Percentiles rank a stretch among this genome's conserved stretches.
Evolutionary conservation across 2,797 vertebrate species (phyloP).

Genomic region (Macropodus opercularis): DNA sequence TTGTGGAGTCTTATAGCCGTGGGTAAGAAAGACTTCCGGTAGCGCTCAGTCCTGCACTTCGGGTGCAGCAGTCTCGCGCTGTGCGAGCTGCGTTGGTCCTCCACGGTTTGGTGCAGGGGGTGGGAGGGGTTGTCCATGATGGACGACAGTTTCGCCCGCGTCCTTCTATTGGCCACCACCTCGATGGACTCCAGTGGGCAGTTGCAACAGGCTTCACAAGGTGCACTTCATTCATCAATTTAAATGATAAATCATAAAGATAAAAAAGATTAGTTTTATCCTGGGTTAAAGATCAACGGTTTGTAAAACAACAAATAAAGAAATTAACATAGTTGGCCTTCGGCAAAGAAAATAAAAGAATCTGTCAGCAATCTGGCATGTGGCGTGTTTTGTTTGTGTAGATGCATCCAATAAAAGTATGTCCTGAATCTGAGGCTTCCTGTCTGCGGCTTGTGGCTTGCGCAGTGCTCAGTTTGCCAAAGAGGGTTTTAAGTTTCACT

Average conservation of each 20-base stretch:
- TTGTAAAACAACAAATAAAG: constrained; percentile 26
- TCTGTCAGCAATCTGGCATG: constrained; percentile 51
- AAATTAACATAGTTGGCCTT: constrained; percentile 16
- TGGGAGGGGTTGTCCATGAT: no score
- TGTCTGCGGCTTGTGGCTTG: constrained; percentile 59
- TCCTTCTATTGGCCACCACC: no score
- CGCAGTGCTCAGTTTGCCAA: constrained; percentile 52
- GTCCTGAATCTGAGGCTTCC: constrained; percentile 52
- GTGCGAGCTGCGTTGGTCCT: no score
- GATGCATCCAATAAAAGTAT: constrained; percentile 58
- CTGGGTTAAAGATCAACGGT: constrained; percentile 2
- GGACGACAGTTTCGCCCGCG: no score
- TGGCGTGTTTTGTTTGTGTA: constrained; percentile 27
- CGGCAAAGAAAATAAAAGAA: constrained; percentile 53
- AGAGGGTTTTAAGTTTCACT: constrained; percentile 70
- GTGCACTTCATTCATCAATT: constrained; percentile 61
- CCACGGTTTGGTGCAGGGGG: no score
- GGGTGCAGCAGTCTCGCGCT: no score
- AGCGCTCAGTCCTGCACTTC: no score
- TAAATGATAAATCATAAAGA: constrained; percentile 36
- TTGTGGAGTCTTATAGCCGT: no score
- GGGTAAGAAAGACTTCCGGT: no score
- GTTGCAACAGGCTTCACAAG: constrained; percentile 51
- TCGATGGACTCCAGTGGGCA: no score
- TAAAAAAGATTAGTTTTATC: no score